Conservation (phyloP, 2,888 invertebrate species). For the Meganola albula region DNA sequence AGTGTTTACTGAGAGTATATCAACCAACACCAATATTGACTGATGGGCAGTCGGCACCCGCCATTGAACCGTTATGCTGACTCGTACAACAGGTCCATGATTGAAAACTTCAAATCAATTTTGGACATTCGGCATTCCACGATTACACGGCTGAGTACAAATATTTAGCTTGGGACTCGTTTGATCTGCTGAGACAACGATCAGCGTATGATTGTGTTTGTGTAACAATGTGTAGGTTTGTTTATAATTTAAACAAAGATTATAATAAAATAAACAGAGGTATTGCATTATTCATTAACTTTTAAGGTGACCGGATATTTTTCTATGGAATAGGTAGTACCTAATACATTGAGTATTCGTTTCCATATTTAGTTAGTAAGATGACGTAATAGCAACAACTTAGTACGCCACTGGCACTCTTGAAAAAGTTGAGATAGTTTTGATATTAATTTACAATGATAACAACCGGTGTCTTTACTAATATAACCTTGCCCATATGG, state of each 20-base stretch:
- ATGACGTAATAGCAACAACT: too few relatives aligned
- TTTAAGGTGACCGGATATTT: too few relatives aligned
- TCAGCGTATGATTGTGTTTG: slow-evolving; percentile 6
- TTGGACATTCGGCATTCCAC: slow-evolving; percentile 14
- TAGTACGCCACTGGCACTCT: too few relatives aligned
- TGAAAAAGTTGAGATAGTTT: too few relatives aligned
- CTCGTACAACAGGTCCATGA: slow-evolving; percentile 9
- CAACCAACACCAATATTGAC: slow-evolving; percentile 40
- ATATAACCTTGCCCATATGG: too few relatives aligned
- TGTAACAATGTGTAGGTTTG: slow-evolving; percentile 13
- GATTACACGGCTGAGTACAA: slow-evolving; percentile 6
- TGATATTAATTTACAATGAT: too few relatives aligned
- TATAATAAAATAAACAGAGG: slow-evolving; percentile 4
- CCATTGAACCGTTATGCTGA: slow-evolving; percentile 31
- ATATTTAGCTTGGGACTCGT: slow-evolving; percentile 22
- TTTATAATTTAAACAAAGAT: slow-evolving; percentile 13
- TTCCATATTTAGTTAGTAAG: too few relatives aligned
- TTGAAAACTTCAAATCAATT: not conserved
- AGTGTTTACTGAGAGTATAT: slow-evolving; percentile 25
- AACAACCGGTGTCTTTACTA: too few relatives aligned
- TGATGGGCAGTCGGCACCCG: slow-evolving; percentile 25
- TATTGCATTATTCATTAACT: slow-evolving; percentile 17
- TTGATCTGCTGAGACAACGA: slow-evolving; percentile 22
- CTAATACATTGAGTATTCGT: too few relatives aligned
- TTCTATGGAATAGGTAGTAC: too few relatives aligned